phyloP scores from a whole-genome alignment of 2,888 invertebrate species.

The Netelia fuscicornis region DNA sequence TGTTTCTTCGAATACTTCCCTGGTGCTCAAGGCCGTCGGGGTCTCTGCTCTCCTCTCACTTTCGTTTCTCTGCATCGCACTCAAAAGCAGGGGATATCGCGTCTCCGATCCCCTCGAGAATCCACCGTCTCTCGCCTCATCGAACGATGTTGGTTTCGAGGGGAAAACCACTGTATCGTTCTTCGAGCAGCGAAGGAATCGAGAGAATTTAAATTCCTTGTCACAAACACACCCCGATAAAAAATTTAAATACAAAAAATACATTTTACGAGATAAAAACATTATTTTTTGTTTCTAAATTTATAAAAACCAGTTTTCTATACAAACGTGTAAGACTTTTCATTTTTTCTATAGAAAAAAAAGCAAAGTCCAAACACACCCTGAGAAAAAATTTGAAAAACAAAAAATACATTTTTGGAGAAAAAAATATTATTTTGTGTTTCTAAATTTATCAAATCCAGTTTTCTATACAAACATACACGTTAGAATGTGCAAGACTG shows the following conservation, averaged over 20 bases:
- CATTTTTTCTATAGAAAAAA: too few species aligned
- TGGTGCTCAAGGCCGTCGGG: constrained; percentile 78
- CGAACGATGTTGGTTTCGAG: neutral
- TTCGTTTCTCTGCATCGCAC: constrained; percentile 72
- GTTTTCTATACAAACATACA: too few species aligned
- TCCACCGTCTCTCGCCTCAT: constrained; percentile 7
- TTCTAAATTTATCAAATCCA: too few species aligned
- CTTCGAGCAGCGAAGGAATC: neutral
- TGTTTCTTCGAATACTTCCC: constrained; percentile 74
- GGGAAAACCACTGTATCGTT: neutral
- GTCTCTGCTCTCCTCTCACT: constrained; percentile 78
- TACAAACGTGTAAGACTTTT: too few species aligned
- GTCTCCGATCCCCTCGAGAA: constrained; percentile 58
- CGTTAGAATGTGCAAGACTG: too few species aligned
- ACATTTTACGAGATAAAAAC: neutral
- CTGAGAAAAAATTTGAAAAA: neutral
- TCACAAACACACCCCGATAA: neutral
- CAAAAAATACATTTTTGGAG: neutral
- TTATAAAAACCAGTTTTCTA: too few species aligned
- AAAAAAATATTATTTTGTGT: neutral
- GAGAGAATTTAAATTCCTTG: neutral
- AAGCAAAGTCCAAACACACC: neutral
- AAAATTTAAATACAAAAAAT: neutral
- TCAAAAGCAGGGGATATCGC: constrained; percentile 58
- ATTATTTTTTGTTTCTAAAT: neutral